These are phyloP conservation scores for Cyaniris semiargus DNA, from an alignment of 2,888 invertebrate species.

Conservation along the genomic window DNA sequence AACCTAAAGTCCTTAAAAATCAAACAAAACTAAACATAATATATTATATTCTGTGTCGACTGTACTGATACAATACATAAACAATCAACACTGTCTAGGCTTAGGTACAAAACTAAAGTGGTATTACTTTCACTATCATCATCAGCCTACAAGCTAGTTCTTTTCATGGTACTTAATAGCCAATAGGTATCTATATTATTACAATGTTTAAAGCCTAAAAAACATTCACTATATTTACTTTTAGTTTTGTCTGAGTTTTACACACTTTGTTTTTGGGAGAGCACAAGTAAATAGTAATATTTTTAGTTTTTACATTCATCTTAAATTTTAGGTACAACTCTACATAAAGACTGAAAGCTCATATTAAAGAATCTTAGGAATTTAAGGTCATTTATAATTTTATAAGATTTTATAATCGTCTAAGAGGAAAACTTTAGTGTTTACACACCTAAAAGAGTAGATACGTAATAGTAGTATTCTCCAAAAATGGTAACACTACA, in stretches of 20 bases:
- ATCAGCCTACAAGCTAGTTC: neutral
- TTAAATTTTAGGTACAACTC: neutral
- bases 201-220: no score
- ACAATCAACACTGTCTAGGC: neutral
- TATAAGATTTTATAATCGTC: neutral
- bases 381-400: neutral
- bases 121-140: neutral
- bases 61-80: neutral
- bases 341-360: neutral
- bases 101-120: neutral
- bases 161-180: neutral
- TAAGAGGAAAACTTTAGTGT: neutral
- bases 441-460: neutral
- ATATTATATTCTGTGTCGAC: neutral
- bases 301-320: neutral
- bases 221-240: no score
- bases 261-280: neutral
- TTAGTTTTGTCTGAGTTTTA: no score
- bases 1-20: no score
- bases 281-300: no score
- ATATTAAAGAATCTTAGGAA: neutral
- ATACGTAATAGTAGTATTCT: neutral
- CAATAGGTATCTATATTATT: neutral
- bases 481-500: conserved; percentile 9
- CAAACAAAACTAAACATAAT: neutral